These are phyloP conservation scores for Rhinolophus sinicus DNA, from an alignment of 2,113 vertebrate genomes.

Conservation along the genomic window DNA sequence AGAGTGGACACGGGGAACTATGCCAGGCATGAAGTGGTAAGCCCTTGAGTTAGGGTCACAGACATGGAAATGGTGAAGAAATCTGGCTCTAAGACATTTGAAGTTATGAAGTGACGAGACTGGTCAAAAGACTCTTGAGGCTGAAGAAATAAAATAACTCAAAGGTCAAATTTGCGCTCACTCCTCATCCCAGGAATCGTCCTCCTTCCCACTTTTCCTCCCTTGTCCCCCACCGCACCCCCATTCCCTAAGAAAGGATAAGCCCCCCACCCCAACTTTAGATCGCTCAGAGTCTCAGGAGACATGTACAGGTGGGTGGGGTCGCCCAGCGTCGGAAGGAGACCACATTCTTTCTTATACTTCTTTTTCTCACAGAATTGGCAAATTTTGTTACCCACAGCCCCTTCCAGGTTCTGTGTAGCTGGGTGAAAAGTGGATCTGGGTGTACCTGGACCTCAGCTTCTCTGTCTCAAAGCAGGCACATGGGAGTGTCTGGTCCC, in stretches of 20 bases:
- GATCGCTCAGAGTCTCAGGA: neutral
- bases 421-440: neutral
- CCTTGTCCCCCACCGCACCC: too few relatives aligned
- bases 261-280: rapidly evolving
- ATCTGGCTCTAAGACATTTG: neutral
- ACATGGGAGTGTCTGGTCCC: rapidly evolving
- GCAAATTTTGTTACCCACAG: rapidly evolving
- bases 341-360: neutral
- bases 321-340: rapidly evolving
- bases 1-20: rapidly evolving
- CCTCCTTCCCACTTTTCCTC: neutral
- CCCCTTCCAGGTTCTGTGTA: neutral
- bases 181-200: neutral
- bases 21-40: neutral
- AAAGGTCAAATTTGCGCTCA: neutral
- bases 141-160: neutral
- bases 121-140: neutral
- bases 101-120: neutral
- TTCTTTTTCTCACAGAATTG: neutral
- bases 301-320: rapidly evolving
- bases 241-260: neutral
- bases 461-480: neutral
- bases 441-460: neutral
- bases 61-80: neutral
- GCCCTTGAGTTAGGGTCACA: neutral